Evolutionary conservation across 2,888 invertebrate genomes (phyloP).

Genomic region (Eurytoma adleriae): DNA sequence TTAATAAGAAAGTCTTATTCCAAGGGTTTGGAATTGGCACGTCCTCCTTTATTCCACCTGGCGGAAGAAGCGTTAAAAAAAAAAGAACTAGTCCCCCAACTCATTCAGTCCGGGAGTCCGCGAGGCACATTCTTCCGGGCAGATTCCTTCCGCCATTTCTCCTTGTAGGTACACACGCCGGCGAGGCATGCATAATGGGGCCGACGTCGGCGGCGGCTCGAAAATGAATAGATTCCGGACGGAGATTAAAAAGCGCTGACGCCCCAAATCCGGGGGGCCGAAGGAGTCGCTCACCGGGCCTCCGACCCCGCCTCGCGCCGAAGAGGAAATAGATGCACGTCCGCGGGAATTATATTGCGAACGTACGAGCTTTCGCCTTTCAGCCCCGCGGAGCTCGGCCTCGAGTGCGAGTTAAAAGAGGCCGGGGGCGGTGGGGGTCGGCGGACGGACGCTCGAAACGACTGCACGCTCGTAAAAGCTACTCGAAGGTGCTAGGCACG

Average conservation of each 20-base stretch:
- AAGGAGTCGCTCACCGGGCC: not conserved
- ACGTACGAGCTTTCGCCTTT: slow-evolving; percentile 27
- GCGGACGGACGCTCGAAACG: slow-evolving; percentile 2
- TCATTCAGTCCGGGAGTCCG: not conserved
- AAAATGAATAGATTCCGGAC: slow-evolving; percentile 39
- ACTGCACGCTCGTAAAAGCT: slow-evolving; percentile 46
- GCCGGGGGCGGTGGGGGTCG: slow-evolving; percentile 3
- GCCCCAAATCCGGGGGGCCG: slow-evolving; percentile 7
- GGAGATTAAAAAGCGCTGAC: slow-evolving; percentile 43
- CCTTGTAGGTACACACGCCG: not conserved
- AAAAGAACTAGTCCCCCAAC: not conserved
- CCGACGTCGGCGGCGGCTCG: not conserved
- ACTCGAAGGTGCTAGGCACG: slow-evolving; percentile 40
- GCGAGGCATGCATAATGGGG: not conserved
- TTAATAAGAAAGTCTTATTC: slow-evolving; percentile 12
- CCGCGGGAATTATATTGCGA: slow-evolving; percentile 32
- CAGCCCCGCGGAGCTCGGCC: slow-evolving; percentile 2
- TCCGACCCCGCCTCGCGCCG: not conserved
- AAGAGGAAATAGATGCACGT: slow-evolving; percentile 19
- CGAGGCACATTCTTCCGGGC: not conserved
- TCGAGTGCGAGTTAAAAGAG: not conserved
- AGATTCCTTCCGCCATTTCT: slow-evolving; percentile 1
- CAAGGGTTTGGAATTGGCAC: slow-evolving; percentile 11
- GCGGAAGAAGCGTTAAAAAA: slow-evolving; percentile 1
- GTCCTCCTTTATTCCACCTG: not conserved